Evolutionary conservation across 2,113 vertebrate species (phyloP).

Genomic region (Phaethon lepturus): DNA sequence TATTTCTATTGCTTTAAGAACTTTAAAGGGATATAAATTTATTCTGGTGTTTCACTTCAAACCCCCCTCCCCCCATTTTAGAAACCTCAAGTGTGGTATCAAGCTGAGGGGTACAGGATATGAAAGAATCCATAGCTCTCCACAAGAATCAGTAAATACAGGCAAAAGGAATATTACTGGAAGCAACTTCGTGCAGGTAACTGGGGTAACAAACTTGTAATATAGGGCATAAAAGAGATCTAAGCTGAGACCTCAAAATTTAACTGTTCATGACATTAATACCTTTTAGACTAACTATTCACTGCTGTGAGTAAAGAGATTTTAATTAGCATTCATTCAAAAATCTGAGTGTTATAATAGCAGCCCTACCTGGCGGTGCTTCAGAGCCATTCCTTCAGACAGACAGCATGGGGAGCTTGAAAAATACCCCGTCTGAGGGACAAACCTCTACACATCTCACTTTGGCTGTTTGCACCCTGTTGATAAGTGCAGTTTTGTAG

Average conservation of each 20-base stretch:
- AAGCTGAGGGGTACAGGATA: background rate
- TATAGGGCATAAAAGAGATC: background rate
- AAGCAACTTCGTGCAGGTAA: background rate
- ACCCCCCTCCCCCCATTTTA: background rate
- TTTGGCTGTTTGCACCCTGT: background rate
- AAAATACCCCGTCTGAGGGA: background rate
- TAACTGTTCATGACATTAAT: background rate
- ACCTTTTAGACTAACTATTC: background rate
- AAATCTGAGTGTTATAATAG: background rate
- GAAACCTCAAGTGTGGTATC: background rate
- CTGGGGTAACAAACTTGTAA: background rate
- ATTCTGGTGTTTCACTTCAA: background rate
- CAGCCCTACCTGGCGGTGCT: no score
- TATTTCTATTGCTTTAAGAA: background rate
- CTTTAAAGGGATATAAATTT: background rate
- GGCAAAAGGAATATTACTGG: background rate
- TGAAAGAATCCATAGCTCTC: background rate
- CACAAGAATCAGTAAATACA: background rate
- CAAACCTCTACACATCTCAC: background rate
- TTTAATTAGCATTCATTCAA: background rate
- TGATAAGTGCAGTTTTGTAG: background rate
- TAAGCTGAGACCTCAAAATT: background rate
- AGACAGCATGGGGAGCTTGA: background rate
- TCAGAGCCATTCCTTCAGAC: background rate
- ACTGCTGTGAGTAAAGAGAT: background rate